Conservation (phyloP, 2,797 vertebrate species). For the Todus mexicanus region DNA sequence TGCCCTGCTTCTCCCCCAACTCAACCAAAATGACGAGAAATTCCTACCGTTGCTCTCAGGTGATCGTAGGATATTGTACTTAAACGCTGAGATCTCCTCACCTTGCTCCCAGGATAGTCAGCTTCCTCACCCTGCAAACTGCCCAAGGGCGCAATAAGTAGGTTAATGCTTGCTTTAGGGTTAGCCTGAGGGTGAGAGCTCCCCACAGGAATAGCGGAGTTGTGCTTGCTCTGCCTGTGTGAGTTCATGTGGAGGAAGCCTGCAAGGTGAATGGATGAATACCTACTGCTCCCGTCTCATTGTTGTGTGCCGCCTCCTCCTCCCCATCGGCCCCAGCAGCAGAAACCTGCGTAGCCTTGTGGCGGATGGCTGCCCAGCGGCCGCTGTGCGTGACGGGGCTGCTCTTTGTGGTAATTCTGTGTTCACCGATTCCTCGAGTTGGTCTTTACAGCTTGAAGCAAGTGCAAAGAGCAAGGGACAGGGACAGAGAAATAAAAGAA, state of each 20-base stretch:
- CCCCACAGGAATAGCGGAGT: conserved; percentile 19
- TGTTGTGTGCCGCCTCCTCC: neutral
- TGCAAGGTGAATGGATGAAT: conserved; percentile 4
- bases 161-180: conserved; percentile 74
- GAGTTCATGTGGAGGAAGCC: neutral
- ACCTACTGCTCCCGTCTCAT: neutral
- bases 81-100: conserved; percentile 31
- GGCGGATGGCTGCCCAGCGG: neutral
- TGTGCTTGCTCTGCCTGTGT: neutral
- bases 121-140: conserved; percentile 39
- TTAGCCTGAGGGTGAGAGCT: conserved; percentile 71
- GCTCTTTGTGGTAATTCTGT: neutral
- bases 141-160: conserved; percentile 69
- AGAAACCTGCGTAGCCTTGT: neutral
- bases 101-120: conserved; percentile 15
- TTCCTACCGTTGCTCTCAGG: neutral
- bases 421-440: neutral
- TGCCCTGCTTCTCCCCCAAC: neutral
- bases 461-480: neutral
- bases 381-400: neutral
- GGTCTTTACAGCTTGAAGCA: neutral
- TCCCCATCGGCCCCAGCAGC: neutral
- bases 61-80: neutral
- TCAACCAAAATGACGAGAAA: neutral
- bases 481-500: neutral